Conservation (phyloP, 2,888 invertebrate genomes). For the Pocota personata region DNA sequence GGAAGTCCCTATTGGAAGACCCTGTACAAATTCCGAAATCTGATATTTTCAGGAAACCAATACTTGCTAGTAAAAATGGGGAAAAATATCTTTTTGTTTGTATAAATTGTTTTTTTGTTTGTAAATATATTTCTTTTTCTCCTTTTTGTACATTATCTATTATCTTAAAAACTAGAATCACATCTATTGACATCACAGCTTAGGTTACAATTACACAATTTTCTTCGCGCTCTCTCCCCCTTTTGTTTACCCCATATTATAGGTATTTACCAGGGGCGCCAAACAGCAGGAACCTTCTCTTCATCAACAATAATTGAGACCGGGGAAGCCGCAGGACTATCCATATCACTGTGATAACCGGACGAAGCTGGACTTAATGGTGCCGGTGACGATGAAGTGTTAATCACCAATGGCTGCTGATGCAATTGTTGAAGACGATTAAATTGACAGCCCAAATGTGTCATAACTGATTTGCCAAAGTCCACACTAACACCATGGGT, state of each 20-base stretch:
- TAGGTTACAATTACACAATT: neutral
- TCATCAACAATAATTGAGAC: conserved; percentile 17
- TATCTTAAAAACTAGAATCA: conserved; percentile 35
- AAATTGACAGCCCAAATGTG: conserved; percentile 92
- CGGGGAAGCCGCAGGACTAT: conserved; percentile 77
- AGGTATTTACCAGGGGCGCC: conserved; percentile 80
- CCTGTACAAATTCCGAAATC: too few species aligned
- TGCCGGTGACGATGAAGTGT: conserved; percentile 74
- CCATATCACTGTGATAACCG: conserved; percentile 80
- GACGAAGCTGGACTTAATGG: conserved; percentile 81
- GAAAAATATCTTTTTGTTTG: neutral
- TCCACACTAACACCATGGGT: conserved; percentile 93
- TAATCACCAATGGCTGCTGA: conserved; percentile 57
- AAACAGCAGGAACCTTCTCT: conserved; percentile 74
- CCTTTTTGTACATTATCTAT: neutral
- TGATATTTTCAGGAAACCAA: too few species aligned
- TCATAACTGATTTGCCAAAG: conserved; percentile 93
- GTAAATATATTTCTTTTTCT: conserved; percentile 7
- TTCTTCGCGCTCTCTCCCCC: neutral
- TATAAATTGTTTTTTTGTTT: conserved; percentile 22
- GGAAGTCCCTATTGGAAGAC: too few species aligned
- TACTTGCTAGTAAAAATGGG: too few species aligned
- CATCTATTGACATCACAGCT: conserved; percentile 45
- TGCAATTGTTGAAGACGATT: conserved; percentile 82
- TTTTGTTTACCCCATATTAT: neutral